Conservation (phyloP, 1,140 invertebrate species). For the Ridgeia piscesae region DNA sequence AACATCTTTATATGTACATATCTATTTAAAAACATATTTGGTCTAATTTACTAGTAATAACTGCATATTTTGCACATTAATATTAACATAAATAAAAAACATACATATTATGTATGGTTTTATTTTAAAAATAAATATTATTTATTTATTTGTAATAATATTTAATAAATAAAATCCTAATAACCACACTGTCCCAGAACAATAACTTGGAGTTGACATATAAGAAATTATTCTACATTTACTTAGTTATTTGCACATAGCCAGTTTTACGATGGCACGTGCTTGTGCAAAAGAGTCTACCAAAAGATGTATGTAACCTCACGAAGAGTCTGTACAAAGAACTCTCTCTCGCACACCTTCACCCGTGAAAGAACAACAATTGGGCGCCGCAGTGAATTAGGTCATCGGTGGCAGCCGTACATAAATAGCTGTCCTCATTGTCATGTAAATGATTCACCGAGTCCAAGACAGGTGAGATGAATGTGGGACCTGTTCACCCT, state of each 20-base stretch:
- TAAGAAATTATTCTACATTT: neutral
- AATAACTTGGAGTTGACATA: neutral
- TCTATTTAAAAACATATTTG: too few relatives aligned
- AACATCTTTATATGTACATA: too few relatives aligned
- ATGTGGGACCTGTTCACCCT: neutral
- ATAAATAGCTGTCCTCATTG: neutral
- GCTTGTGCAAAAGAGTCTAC: neutral
- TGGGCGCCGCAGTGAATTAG: neutral
- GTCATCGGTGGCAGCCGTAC: neutral
- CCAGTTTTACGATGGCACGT: neutral
- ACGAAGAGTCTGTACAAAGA: neutral
- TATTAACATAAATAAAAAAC: too few relatives aligned
- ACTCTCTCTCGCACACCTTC: neutral
- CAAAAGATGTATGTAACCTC: neutral
- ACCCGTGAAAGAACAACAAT: neutral
- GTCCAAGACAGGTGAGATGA: neutral
- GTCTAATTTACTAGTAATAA: too few relatives aligned
- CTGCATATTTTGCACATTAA: too few relatives aligned
- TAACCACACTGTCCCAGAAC: neutral
- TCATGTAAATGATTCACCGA: neutral
- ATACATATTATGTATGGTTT: too few relatives aligned
- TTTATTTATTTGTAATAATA: neutral
- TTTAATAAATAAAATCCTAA: neutral
- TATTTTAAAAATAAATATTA: too few relatives aligned
- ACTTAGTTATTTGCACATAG: neutral